Evolutionary conservation across 2,113 vertebrate species (phyloP), one percentile per base, ranked within the genome.

Genomic region (Oreochromis spilurus): DNA sequence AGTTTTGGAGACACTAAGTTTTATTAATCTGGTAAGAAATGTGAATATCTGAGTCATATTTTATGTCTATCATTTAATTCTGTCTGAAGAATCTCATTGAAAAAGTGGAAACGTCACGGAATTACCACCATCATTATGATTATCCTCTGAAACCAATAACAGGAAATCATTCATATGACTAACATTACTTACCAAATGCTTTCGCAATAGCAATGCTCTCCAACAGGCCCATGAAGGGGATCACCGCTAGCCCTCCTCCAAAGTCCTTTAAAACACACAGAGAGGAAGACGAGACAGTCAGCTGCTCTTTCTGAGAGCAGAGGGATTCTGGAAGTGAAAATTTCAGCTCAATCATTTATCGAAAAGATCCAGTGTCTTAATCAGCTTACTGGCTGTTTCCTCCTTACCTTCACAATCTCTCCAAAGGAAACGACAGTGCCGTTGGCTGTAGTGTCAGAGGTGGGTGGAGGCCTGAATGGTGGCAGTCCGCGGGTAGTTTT

Each of bases 141-240:
- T 75, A 24, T 75, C 40, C 2, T 11, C 67, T 48, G 40, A 75
- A 48, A 48, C 24, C 43, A 75, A 9, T 29, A 17, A 31, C 57
- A 60, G 29, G 26, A 29, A 14, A 5, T 52, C 14, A 3, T 60
- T 13, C 57, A 60, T 24, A 5, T 31, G 17, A 45, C 12, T 52
- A 52, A 52, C 11, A 50, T 31, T n/a, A 62, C 96, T 52, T 95
- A 99, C 99, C 98, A 1, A 99, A 99, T 26, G 98, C 97, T 94
- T 98, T 99, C 24, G 98, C 98, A 65, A 99, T 98, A 0, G 97
- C 98, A 0, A 99, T 58, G 48, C 97, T 99, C 95, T 99, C 99
- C 96, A 99, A 85, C 55, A 99, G 92, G 3, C 98, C 98, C 97
- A 99, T 96, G 79, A 99, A 94, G 0, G 99, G 97, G 82, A 99